These are phyloP conservation scores for Epistrophella euchroma DNA, from an alignment of 2,888 invertebrate genomes.

Conservation along the genomic window DNA sequence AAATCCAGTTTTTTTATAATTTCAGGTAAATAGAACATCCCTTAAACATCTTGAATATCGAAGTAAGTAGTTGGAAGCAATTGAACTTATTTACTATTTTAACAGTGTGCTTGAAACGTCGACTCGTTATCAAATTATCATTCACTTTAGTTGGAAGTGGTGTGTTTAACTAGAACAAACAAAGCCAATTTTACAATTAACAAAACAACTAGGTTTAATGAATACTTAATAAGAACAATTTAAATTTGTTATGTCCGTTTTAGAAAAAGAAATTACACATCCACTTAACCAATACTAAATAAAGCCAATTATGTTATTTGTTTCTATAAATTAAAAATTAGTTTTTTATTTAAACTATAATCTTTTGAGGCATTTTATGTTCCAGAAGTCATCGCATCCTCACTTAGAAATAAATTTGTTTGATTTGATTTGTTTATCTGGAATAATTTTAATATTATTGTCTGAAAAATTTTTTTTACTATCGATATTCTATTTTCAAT, in stretches of 20 bases:
- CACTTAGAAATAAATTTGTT: too few relatives aligned
- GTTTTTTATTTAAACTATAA: not conserved
- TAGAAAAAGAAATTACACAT: not conserved
- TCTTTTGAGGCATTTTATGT: too few relatives aligned
- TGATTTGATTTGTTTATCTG: too few relatives aligned
- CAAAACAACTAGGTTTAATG: too few relatives aligned
- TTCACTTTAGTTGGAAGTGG: not conserved
- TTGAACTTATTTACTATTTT: not conserved
- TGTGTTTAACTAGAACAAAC: not conserved
- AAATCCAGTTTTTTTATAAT: constrained; percentile 1
- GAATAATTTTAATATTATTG: too few relatives aligned
- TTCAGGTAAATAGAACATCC: constrained; percentile 4
- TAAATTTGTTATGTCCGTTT: too few relatives aligned
- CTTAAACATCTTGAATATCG: not conserved
- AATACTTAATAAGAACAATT: too few relatives aligned
- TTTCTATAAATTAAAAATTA: too few relatives aligned
- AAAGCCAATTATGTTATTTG: not conserved
- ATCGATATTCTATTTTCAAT: too few relatives aligned
- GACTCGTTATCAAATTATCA: not conserved
- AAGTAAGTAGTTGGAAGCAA: not conserved
- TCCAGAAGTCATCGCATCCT: too few relatives aligned
- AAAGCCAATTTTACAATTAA: too few relatives aligned
- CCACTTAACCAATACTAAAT: not conserved
- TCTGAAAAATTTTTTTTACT: too few relatives aligned
- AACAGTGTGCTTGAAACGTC: not conserved